Conservation (phyloP, 2,888 invertebrate species). For the Aquatica leii region DNA sequence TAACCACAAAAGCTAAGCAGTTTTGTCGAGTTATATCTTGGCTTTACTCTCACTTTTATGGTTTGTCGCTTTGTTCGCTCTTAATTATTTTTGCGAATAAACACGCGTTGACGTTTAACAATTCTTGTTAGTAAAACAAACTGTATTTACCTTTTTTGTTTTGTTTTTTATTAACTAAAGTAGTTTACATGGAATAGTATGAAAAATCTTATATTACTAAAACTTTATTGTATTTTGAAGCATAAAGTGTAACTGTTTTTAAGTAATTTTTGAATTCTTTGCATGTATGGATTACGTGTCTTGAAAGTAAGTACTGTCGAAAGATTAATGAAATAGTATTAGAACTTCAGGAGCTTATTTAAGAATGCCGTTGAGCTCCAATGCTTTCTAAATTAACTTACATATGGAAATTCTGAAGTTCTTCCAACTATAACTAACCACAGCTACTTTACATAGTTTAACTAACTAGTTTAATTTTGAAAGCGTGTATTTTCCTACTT, state of each 20-base stretch:
- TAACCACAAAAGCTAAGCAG: conserved; percentile 36
- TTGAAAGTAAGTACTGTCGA: conserved; percentile 17
- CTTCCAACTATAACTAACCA: conserved; percentile 33
- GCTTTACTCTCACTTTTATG: conserved; percentile 35
- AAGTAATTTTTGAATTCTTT: conserved; percentile 5
- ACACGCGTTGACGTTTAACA: conserved; percentile 27
- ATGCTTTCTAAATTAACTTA: conserved; percentile 36
- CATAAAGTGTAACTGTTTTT: conserved; percentile 15
- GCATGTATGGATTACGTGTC: conserved; percentile 15
- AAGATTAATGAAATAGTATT: conserved; percentile 34
- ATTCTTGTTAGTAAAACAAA: conserved; percentile 23
- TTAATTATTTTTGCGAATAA: conserved; percentile 33
- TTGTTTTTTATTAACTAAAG: no score
- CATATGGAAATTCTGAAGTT: conserved; percentile 35
- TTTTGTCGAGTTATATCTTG: conserved; percentile 36
- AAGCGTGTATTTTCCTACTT: conserved; percentile 28
- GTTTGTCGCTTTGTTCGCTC: conserved; percentile 37
- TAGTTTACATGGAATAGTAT: no score
- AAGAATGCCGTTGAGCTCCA: conserved; percentile 26
- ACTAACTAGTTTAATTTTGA: conserved; percentile 33
- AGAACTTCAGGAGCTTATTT: conserved; percentile 33
- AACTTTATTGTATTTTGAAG: no score
- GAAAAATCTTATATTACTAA: no score
- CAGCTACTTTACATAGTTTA: conserved; percentile 33
- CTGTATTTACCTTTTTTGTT: conserved; percentile 28